Evolutionary conservation across 2,113 vertebrate species (phyloP).

Genomic region (Pangasianodon hypophthalmus): DNA sequence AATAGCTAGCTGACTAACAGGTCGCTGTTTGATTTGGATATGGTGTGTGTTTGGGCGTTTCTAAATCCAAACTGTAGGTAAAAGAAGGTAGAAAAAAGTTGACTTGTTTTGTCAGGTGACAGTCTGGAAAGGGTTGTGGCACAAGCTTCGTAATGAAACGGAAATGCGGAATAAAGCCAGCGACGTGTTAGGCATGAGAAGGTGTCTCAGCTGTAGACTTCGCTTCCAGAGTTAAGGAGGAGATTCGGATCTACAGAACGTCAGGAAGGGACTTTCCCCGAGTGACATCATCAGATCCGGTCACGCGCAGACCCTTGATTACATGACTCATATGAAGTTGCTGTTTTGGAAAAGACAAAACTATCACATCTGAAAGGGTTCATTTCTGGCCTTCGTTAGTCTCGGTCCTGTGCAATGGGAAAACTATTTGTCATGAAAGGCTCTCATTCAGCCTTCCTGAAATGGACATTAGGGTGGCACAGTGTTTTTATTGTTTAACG

Average conservation of each 20-base stretch:
- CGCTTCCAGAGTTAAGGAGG: not conserved
- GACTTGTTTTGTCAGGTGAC: not conserved
- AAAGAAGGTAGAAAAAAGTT: not conserved
- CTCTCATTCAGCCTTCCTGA: slow-evolving; percentile 60
- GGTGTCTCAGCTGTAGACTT: not conserved
- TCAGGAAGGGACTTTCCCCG: slow-evolving; percentile 10
- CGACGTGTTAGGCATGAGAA: not conserved
- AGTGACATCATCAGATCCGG: not conserved
- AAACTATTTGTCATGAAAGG: slow-evolving; percentile 60
- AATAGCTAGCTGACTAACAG: not conserved
- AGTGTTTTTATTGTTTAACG: too few species aligned
- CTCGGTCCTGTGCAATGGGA: slow-evolving; percentile 56
- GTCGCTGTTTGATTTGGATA: not conserved
- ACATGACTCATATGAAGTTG: not conserved
- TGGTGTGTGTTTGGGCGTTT: not conserved
- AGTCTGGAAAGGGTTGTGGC: not conserved
- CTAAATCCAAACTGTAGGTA: not conserved
- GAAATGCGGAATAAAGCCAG: not conserved
- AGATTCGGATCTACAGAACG: too few species aligned
- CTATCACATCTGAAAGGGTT: not conserved
- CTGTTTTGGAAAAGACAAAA: not conserved
- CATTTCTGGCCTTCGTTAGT: slow-evolving; percentile 54
- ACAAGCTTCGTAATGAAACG: not conserved
- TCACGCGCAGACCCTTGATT: not conserved
- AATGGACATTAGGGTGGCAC: slow-evolving; percentile 10